Conservation (phyloP, 2,888 invertebrate genomes). For the Meiosimyza platycephala region DNA sequence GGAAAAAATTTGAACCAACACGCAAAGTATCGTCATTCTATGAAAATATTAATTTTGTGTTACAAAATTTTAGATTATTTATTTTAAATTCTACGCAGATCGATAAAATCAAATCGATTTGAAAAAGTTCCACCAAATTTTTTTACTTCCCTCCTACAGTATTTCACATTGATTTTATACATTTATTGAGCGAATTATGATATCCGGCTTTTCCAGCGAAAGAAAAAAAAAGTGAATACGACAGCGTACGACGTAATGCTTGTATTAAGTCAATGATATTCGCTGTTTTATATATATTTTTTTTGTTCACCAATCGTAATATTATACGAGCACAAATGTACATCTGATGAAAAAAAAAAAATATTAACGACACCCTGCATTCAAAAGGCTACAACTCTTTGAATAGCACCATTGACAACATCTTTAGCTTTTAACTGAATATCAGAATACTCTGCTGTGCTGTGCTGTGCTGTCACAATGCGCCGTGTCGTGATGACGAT, state of each 20-base stretch:
- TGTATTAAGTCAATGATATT: conserved; percentile 46
- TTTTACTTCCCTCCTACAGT: background rate
- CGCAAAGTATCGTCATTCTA: too few relatives aligned
- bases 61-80: too few relatives aligned
- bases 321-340: conserved; percentile 9
- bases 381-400: too few relatives aligned
- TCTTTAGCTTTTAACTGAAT: too few relatives aligned
- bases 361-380: background rate
- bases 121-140: background rate
- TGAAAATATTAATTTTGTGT: too few relatives aligned
- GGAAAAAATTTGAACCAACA: too few relatives aligned
- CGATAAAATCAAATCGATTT: too few relatives aligned
- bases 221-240: background rate
- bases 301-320: conserved; percentile 7
- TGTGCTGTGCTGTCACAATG: conserved; percentile 6
- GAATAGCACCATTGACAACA: too few relatives aligned
- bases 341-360: background rate
- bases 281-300: conserved; percentile 12
- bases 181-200: conserved; percentile 58
- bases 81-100: too few relatives aligned
- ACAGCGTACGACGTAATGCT: conserved; percentile 33
- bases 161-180: background rate
- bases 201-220: conserved; percentile 53
- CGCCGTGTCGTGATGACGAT: conserved; percentile 18
- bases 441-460: too few relatives aligned